Base-by-base conservation (phyloP, 2,113 vertebrate species). In the Labeo rohita region DNA sequence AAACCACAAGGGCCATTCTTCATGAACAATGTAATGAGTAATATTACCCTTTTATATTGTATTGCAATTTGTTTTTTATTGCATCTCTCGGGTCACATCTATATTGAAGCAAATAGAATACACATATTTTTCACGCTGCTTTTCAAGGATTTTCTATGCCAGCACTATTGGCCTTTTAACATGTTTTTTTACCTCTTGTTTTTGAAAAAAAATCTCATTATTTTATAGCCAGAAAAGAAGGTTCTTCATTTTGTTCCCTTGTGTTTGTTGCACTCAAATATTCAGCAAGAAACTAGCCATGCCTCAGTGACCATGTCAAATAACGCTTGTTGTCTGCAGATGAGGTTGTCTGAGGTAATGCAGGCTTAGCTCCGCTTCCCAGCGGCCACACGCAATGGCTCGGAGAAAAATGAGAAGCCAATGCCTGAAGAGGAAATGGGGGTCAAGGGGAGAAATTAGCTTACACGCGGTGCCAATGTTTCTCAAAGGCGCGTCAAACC, bases 381-480 rank as follows among this genome's bases (percentile, higher is more conserved):
- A 54, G 83, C 89, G 76, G 91, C 90, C 91, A 92, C 90, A 83
- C 12, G 18, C 85, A 84, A 68, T 89, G 87, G 89, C 87, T 90
- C 76, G 77, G 90, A 89, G 87, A 91, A 89, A 87, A 80, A 90
- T 84, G 81, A 86, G 63, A 87, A 76, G 23, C 74, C 49, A 59
- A 47, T 43, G 63, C 59, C 18, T n/a, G 86, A 83, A 54, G 72
- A 54, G 66, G 80, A 90, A 84, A 63, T 89, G 66, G 63, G 72
- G 87, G 90, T 90, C 81, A 88, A 90, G 90, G 82, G 79, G 85
- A 89, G 84, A 91, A 89, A 92, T 93, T 91, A 92, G 86, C 85
- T 88, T 76, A 86, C 87, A 43, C 50, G 63, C 54, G 82, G 86
- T 89, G 90, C 87, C 88, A 87, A 83, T 50, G 90, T 91, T 89